These are phyloP conservation scores for Uloborus diversus DNA, from an alignment of 1,140 invertebrate species.

Conservation along the genomic window DNA sequence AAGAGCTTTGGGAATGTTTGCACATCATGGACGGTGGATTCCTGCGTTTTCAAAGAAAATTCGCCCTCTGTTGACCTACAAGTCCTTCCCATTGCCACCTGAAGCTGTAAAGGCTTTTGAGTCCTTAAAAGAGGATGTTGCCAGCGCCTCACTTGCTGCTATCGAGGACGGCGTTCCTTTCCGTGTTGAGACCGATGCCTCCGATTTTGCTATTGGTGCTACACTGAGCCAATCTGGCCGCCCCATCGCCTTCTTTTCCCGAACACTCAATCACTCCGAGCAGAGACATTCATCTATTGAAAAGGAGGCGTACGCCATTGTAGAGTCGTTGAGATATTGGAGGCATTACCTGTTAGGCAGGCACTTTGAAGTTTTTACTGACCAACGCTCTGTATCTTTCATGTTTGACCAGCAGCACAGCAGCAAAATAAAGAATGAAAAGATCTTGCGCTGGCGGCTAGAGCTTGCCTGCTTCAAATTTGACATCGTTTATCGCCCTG, in stretches of 20 bases:
- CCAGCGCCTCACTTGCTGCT: background rate
- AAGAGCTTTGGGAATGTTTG: conserved; percentile 10
- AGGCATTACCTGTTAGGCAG: background rate
- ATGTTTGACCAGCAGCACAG: conserved; percentile 28
- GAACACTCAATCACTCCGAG: conserved; percentile 15
- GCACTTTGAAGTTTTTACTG: conserved; percentile 25
- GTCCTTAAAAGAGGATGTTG: background rate
- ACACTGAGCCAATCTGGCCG: conserved; percentile 9
- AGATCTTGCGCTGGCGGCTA: conserved; percentile 36
- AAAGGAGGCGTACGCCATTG: conserved; percentile 18
- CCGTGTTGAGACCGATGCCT: conserved; percentile 23
- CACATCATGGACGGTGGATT: background rate
- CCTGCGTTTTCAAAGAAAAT: background rate
- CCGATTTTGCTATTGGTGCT: too few relatives aligned
- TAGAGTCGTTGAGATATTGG: background rate
- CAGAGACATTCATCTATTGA: conserved; percentile 5
- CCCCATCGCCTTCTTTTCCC: conserved; percentile 33
- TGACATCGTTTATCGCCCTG: conserved; percentile 32
- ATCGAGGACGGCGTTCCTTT: background rate
- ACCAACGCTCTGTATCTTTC: conserved; percentile 27
- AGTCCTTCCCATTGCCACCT: background rate
- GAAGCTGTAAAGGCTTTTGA: background rate
- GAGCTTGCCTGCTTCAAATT: conserved; percentile 24
- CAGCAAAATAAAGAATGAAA: conserved; percentile 49
- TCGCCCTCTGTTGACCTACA: background rate